Base-by-base conservation (phyloP, 2,797 vertebrate species). In the Eulemur rubriventer region DNA sequence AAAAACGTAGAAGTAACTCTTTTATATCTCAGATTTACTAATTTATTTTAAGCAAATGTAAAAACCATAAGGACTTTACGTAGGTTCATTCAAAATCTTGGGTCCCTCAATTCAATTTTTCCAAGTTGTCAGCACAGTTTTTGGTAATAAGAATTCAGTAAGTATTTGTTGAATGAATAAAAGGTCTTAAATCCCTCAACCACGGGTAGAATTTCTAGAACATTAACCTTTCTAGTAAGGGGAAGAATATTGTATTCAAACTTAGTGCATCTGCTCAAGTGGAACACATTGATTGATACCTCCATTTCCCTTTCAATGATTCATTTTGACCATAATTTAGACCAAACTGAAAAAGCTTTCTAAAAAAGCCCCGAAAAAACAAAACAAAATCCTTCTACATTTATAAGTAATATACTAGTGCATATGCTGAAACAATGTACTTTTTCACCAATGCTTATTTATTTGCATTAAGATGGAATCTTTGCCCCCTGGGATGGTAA, bases 1-100 rank as follows among this genome's bases (percentile, higher is more conserved):
- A 79, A 30, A 92, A 73, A 38, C 1, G 41, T 16, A 59, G 11
- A 89, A 26, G 24, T 59, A 59, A 26, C 57, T 59, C n/a, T 89
- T 94, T 61, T 67, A 52, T 41, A 84, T 67, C 28, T 90, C 35
- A 81, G 75, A 87, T 50, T 92, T 80, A 93, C 13, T 79, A 52
- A 70, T 73, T 92, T 92, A 41, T 50, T 91, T 83, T 75, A 89
- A 94, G 55, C 73, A 73, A 90, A 61, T 46, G 17, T 92, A 63
- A 88, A 84, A 92, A 94, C 73, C 16, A 24, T 69, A 87, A 76
- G 26, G 35, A 43, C 48, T 55, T 67, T 78, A 2, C 4, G n/a
- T 4, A 35, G 43, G 5, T 63, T 84, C 35, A 81, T 55, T 79
- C 46, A 93, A 88, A 95, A 75, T n/a, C 16, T 16, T 85, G n/a